A percentile compares a stretch with the other conserved stretches of the same genome.
Conservation (phyloP, 2,797 vertebrate species). For the Fistularia tabacaria region DNA sequence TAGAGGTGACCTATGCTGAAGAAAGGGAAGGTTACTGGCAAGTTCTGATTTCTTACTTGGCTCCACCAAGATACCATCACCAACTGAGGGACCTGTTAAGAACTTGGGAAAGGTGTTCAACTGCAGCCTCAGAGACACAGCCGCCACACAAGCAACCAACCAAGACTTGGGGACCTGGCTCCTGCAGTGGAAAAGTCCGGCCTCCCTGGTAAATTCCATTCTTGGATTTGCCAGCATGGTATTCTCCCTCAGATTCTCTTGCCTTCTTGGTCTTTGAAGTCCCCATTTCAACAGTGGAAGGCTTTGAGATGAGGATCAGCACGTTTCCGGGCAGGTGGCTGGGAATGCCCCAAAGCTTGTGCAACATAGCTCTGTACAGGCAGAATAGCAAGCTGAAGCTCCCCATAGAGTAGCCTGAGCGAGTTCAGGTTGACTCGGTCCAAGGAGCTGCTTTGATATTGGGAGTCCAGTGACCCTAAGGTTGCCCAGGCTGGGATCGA, state of each 20-base stretch:
- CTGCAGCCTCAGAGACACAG: background rate
- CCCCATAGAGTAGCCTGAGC: background rate
- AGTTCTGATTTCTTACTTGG: no score
- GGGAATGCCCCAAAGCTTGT: background rate
- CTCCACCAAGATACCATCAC: background rate
- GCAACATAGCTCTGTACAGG: background rate
- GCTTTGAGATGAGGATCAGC: background rate
- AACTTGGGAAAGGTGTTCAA: background rate
- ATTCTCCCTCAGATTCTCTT: background rate
- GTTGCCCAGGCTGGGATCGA: background rate
- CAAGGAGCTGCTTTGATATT: background rate
- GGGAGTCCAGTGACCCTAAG: background rate
- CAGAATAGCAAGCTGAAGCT: background rate
- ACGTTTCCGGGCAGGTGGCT: background rate
- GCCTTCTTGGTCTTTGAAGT: background rate
- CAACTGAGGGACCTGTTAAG: background rate
- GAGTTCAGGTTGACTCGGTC: background rate
- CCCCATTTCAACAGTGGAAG: background rate
- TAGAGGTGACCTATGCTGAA: no score
- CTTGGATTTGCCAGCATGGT: background rate
- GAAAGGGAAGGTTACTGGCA: no score
- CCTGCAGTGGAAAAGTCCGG: background rate
- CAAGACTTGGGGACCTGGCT: conserved; percentile 1
- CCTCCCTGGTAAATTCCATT: background rate
- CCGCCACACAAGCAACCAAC: background rate